Evolutionary conservation across 2,113 vertebrate species (phyloP), one percentile per base, ranked within the genome.

Genomic region (Epinephelus cyanopodus): DNA sequence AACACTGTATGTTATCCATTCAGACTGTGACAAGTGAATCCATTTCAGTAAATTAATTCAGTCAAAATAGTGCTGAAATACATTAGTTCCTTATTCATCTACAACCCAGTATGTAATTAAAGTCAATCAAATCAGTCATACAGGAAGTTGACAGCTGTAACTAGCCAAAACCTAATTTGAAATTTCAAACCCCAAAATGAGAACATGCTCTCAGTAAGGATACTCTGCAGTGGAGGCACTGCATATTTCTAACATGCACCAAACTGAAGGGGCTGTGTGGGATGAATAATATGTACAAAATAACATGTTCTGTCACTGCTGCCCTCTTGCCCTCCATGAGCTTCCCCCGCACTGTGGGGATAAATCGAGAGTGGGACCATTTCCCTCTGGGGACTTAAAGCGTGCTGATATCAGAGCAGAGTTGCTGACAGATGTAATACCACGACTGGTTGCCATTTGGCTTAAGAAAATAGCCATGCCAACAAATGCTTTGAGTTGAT

Each of bases 401-500:
- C 11, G 8, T 12, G 73, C 80, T 85, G 68, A 85, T 88, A 84
- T 82, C 54, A 74, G 57, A 75, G 75, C 75, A 84, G 85, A 89
- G 67, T 86, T 92, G 89, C 92, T 93, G 93, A 93, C 88, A 81
- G 82, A 89, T 86, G 81, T 86, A 83, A 88, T 87, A 86, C 70
- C 63, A 50, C 27, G 69, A 84, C 87, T 45, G 72, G 81, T 88
- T 83, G 77, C 85, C 81, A 81, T 87, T 89, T 90, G 86, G 86
- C 73, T 92, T 85, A 87, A 87, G 90, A 92, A 93, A 92, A 89
- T 77, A 93, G 82, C 86, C 79, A 50, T 90, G 94, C 82, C 93
- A 93, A 93, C 90, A 93, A 90, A 92, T 83, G 70, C 85, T 86
- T 85, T 84, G 17, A 85, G 85, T 93, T 94, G 87, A 94, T 94